Evolutionary conservation across 2,113 vertebrate species (phyloP).

Genomic region (Ictidomys tridecemlineatus): DNA sequence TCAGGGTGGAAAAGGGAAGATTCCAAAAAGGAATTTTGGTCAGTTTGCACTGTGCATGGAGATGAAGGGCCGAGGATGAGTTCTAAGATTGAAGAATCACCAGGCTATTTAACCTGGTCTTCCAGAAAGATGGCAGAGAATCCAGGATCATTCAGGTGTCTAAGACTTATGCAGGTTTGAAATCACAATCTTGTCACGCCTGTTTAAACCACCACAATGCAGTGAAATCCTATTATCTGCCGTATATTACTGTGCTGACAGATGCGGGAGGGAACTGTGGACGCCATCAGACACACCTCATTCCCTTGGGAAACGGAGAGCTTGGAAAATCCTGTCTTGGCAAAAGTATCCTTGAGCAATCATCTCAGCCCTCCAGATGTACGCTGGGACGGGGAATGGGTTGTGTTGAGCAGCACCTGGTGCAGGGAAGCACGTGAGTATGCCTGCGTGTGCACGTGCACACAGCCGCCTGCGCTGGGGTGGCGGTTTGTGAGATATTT

Average conservation of each 20-base stretch:
- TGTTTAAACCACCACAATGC: constrained; percentile 62
- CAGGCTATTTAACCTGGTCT: neutral
- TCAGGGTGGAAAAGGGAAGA: neutral
- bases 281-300: constrained; percentile 53
- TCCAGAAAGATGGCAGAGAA: constrained; percentile 36
- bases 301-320: constrained; percentile 18
- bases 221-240: constrained; percentile 68
- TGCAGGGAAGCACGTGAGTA: neutral
- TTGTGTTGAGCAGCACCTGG: constrained; percentile 19
- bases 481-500: constrained; percentile 61
- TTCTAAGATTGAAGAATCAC: constrained; percentile 18
- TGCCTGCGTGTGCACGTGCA: neutral
- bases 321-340: constrained; percentile 54
- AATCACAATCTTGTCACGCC: constrained; percentile 51
- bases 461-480: neutral
- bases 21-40: neutral
- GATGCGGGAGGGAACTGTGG: constrained; percentile 36
- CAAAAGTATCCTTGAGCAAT: constrained; percentile 55
- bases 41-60: neutral
- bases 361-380: constrained; percentile 33
- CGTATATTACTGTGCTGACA: constrained; percentile 61
- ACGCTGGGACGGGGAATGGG: neutral
- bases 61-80: neutral
- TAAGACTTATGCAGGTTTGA: constrained; percentile 52
- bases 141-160: neutral